Percentiles rank a stretch among this genome's conserved stretches.
Evolutionary conservation across 2,113 vertebrate species (phyloP).

Genomic region (Misgurnus mizolepis): DNA sequence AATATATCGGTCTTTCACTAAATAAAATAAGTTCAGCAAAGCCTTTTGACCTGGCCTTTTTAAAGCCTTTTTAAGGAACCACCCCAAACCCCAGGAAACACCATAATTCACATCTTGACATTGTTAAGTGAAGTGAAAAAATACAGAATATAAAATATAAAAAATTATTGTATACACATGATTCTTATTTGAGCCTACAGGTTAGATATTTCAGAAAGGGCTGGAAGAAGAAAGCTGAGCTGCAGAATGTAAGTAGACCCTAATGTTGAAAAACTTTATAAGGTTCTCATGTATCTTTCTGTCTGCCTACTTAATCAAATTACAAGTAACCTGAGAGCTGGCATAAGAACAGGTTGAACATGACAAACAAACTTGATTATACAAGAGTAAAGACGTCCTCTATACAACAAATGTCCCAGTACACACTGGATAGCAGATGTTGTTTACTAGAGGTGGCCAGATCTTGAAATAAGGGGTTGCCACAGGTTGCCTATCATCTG

Average conservation of each 20-base stretch:
- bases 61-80: too few species aligned
- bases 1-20: too few species aligned
- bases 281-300: constrained; percentile 51
- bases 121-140: too few species aligned
- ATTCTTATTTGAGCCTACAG: not conserved
- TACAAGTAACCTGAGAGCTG: constrained; percentile 61
- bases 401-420: constrained; percentile 36
- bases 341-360: constrained; percentile 34
- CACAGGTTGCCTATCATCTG: constrained; percentile 30
- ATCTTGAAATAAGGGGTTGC: not conserved
- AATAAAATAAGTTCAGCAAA: too few species aligned
- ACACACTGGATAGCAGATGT: constrained; percentile 42
- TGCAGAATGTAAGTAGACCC: constrained; percentile 57
- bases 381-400: not conserved
- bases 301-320: constrained; percentile 45
- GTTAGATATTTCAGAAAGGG: constrained; percentile 15
- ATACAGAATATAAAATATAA: too few species aligned
- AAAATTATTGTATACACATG: not conserved
- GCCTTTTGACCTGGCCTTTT: too few species aligned
- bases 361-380: constrained; percentile 37
- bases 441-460: constrained; percentile 33
- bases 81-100: too few species aligned
- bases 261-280: constrained; percentile 54
- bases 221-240: not conserved
- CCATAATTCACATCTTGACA: too few species aligned